phyloP scores from a whole-genome alignment of 2,113 vertebrate genomes.

The Sander vitreus region DNA sequence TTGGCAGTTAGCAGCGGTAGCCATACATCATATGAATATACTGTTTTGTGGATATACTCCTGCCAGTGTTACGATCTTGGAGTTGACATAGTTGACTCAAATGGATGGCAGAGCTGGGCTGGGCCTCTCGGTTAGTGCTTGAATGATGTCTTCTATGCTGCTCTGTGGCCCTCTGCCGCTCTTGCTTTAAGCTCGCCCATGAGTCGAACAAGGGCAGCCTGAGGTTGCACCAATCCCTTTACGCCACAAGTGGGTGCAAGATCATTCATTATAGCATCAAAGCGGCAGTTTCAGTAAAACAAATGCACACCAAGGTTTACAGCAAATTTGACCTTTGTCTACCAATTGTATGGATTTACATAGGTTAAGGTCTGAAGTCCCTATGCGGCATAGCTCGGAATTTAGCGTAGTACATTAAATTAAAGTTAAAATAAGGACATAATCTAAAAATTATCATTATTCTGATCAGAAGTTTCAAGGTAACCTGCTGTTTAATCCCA shows the following conservation, averaged over 20 bases:
- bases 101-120: not conserved
- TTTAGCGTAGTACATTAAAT: not conserved
- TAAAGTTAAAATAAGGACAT: not conserved
- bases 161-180: conserved; percentile 9
- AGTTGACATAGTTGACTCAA: conserved; percentile 31
- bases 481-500: not conserved
- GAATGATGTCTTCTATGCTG: not conserved
- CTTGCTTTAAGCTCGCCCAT: not conserved
- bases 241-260: conserved; percentile 56
- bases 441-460: not conserved
- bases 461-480: not conserved
- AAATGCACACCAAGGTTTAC: not conserved
- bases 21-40: conserved; percentile 55
- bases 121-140: fast-evolving
- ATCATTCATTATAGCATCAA: not conserved
- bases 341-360: not conserved
- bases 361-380: not conserved
- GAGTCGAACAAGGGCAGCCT: conserved; percentile 55
- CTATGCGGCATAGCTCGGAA: not conserved
- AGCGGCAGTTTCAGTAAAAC: not conserved
- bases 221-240: conserved; percentile 50
- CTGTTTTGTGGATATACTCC: conserved; percentile 22
- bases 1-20: not conserved
- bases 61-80: not conserved
- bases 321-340: not conserved